phyloP scores from a whole-genome alignment of 2,113 vertebrate species.

The Butorides virescens region DNA sequence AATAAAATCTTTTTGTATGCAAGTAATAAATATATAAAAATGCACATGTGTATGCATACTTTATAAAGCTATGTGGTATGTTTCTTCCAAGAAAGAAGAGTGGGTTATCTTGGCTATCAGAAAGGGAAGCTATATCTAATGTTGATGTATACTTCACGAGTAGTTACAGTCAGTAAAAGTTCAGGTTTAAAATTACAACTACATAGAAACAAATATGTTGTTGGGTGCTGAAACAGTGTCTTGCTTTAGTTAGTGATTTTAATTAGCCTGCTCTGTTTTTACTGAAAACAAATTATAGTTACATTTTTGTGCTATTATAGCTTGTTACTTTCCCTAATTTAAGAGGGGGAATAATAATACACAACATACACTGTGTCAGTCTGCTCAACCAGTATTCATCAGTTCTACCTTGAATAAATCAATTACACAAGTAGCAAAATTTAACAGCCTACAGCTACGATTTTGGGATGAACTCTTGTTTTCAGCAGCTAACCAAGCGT shows the following conservation, averaged over 20 bases:
- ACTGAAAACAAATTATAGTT: slow-evolving; percentile 2
- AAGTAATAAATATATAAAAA: neutral
- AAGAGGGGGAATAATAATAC: slow-evolving; percentile 6
- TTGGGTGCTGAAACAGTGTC: neutral
- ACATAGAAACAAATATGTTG: neutral
- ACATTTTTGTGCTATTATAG: neutral
- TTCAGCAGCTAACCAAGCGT: slow-evolving; percentile 47
- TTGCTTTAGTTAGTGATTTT: neutral
- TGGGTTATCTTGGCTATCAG: neutral
- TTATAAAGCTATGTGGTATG: neutral
- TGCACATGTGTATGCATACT: neutral
- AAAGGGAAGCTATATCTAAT: neutral
- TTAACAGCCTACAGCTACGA: slow-evolving; percentile 41
- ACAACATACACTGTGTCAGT: neutral
- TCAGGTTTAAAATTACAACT: neutral
- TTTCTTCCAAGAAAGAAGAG: neutral
- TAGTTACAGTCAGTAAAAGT: neutral
- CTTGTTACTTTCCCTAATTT: slow-evolving; percentile 7
- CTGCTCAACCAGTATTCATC: slow-evolving; percentile 8
- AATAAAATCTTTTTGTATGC: neutral
- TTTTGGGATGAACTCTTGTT: slow-evolving; percentile 60
- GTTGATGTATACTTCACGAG: neutral
- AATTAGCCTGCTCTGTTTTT: neutral
- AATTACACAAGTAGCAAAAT: slow-evolving; percentile 56
- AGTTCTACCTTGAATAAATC: slow-evolving; percentile 47